phyloP scores from a whole-genome alignment of 2,113 vertebrate genomes.

The Pogona vitticeps region DNA sequence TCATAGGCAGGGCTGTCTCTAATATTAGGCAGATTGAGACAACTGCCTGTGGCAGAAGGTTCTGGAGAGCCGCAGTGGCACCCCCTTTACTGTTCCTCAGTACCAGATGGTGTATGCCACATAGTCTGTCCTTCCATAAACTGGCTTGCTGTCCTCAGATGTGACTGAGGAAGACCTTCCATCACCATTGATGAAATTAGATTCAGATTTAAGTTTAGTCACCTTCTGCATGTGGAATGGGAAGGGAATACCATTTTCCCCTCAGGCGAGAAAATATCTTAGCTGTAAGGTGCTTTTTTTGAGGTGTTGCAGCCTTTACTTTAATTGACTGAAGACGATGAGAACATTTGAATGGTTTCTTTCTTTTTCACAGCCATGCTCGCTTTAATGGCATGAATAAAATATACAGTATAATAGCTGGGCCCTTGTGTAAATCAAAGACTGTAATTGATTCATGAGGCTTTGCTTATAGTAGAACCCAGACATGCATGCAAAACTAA shows the following conservation, averaged over 20 bases:
- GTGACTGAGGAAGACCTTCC: no score
- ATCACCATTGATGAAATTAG: no score
- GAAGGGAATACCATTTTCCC: not conserved
- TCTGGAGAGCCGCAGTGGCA: not conserved
- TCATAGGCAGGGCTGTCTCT: not conserved
- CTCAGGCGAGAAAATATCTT: not conserved
- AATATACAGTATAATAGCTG: conserved; percentile 3
- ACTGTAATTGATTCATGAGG: conserved; percentile 13
- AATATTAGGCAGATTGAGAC: not conserved
- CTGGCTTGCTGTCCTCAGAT: no score
- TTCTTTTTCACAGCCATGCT: not conserved
- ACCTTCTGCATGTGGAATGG: not conserved
- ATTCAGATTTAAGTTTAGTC: no score
- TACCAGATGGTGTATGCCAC: no score
- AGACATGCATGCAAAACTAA: conserved; percentile 1
- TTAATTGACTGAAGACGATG: conserved; percentile 16
- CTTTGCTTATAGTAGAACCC: conserved; percentile 22
- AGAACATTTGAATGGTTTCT: not conserved
- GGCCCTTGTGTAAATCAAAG: conserved; percentile 19
- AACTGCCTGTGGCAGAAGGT: no score
- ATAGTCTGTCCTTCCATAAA: no score
- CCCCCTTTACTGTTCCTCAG: not conserved
- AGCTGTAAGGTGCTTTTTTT: not conserved
- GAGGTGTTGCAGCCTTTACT: not conserved
- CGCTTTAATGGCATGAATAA: not conserved